Base-by-base conservation (phyloP, 2,113 vertebrate genomes). In the Petaurus breviceps region DNA sequence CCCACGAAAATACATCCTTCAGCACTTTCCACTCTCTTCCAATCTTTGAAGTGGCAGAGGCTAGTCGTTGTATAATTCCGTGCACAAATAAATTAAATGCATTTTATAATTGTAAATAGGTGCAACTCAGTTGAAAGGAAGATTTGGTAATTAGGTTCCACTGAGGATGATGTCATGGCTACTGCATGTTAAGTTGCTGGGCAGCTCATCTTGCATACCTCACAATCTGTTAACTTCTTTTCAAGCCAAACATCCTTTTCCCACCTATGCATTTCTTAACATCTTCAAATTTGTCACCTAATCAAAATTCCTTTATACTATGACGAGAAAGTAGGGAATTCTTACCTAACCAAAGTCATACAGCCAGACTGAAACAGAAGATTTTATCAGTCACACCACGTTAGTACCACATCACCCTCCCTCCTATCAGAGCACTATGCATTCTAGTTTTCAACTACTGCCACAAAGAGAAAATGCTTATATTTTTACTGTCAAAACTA, bases 241-340 rank as follows among this genome's bases (percentile, higher is more conserved):
- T 94, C 25, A 25, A 54, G 52, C 94, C 49, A 91, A 68, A 16
- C 91, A 94, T 96, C 61, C 51, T 92, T 97, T 51, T 57, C 90
- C 93, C 96, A 93, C 28, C 89, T 9, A 61, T 11, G 93, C 9
- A 93, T 96, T 96, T 96, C 92, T 96, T 68, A 91, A 95, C 50
- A 94, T 93, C 28, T 91, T 93, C 50, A 43, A 84, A 84, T 16
- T 84, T 77, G 5, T 92, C 55, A 37, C 95, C 52, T 43, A 95
- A 98, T 95, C 68, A 94, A 96, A 94, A 96, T 55, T 7, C 26
- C 89, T 97, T 95, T 43, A 94, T 31, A 77, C 31, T 92, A n/a
- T 61, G 61, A 68, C 92, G 90, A 93, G 43, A 96, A 96, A 92
- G 26, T 50, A 96, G 93, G 95, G 43, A 92, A 43, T 77, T 95